A percentile compares a stretch with the other conserved stretches of the same genome.
These are phyloP conservation scores for Ciconia boyciana DNA, from an alignment of 2,113 vertebrate species.

Conservation along the genomic window DNA sequence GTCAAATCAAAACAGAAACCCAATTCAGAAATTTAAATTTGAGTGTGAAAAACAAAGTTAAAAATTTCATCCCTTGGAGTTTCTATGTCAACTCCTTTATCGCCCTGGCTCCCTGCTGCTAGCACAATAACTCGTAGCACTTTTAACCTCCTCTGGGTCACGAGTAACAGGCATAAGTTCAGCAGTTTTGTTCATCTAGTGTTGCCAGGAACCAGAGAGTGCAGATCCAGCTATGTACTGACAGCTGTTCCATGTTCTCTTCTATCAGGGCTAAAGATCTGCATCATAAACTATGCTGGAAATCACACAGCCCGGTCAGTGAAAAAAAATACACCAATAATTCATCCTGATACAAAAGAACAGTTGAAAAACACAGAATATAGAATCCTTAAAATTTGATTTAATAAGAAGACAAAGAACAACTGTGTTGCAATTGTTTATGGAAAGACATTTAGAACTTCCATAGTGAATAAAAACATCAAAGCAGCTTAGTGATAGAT, in stretches of 20 bases:
- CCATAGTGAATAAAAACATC: not conserved
- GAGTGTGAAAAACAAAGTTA: not conserved
- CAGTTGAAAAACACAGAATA: not conserved
- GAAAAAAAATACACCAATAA: not conserved
- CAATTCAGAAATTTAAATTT: not conserved
- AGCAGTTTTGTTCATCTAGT: not conserved
- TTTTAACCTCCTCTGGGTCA: constrained; percentile 9
- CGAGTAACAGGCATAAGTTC: not conserved
- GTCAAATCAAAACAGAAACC: not conserved
- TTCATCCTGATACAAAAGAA: not conserved
- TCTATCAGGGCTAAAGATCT: not conserved
- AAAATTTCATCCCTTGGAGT: not conserved
- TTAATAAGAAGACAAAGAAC: not conserved
- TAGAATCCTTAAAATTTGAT: not conserved
- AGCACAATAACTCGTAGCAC: not conserved
- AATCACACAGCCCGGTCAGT: not conserved
- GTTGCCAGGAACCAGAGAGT: not conserved
- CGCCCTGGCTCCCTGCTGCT: not conserved
- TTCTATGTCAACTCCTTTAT: constrained; percentile 32
- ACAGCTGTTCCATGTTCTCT: not conserved
- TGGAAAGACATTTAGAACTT: not conserved
- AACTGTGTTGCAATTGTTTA: not conserved
- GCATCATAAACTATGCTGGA: not conserved
- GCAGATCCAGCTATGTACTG: not conserved
- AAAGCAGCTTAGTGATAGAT: not conserved